These are phyloP conservation scores for Myotis vivesi DNA, from an alignment of 2,797 vertebrate genomes.

Conservation along the genomic window DNA sequence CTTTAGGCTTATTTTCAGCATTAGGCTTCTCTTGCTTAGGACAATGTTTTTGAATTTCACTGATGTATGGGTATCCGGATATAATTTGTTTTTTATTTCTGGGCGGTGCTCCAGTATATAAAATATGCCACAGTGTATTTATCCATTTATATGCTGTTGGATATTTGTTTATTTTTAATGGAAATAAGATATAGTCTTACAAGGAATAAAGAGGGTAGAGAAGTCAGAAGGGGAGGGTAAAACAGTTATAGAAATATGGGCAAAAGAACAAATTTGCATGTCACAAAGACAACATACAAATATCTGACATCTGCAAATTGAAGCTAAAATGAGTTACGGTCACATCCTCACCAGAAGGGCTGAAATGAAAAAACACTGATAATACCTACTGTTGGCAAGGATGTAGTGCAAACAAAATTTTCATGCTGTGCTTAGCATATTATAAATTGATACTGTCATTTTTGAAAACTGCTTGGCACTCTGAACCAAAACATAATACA, in stretches of 20 bases:
- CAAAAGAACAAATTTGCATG: background rate
- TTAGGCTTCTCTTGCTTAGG: background rate
- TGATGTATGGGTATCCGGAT: background rate
- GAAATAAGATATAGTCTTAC: background rate
- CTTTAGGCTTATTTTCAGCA: background rate
- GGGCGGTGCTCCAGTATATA: background rate
- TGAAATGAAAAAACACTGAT: background rate
- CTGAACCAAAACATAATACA: background rate
- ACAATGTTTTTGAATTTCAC: background rate
- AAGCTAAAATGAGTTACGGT: background rate
- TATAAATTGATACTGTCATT: background rate
- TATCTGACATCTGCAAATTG: background rate
- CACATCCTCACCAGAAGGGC: background rate
- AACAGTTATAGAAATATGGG: background rate
- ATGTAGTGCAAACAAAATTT: background rate
- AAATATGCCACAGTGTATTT: background rate
- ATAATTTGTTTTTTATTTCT: conserved; percentile 11
- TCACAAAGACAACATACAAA: background rate
- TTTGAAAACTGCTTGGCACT: background rate
- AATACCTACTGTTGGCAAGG: background rate
- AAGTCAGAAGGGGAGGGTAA: background rate
- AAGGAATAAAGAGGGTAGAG: background rate
- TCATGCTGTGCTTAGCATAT: background rate
- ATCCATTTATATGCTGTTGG: background rate
- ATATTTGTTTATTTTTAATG: background rate